Evolutionary conservation across 2,113 vertebrate species (phyloP), one percentile per base, ranked within the genome.

Genomic region (Cyanoderma ruficeps): DNA sequence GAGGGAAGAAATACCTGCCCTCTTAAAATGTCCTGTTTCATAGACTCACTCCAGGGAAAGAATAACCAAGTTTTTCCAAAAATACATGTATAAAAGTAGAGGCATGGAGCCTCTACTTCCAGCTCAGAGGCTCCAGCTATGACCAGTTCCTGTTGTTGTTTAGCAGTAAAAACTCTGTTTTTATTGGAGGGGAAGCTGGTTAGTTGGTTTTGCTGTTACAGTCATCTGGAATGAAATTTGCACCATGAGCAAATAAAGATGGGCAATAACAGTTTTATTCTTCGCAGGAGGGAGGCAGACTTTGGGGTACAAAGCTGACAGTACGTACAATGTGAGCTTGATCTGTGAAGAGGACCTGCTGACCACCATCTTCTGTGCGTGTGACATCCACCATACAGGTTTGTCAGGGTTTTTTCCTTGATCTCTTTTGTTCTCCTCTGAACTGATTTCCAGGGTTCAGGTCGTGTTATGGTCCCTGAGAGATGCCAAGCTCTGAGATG

Each of bases 271-370:
- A 23, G 77, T 13, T 20, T 60, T 63, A 10, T 24, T 9, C n/a
- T 14, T 44, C 16, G 0, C 35, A 98, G 97, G 92, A 39, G 49
- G 63, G 74, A 92, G 75, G 27, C 70, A 47, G 47, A 22, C 63
- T 13, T 5, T 11, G 6, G 55, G 22, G 17, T 31, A 31, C 42
- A 83, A 81, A 60, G 33, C 52, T 21, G 65, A 98, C 33, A 96
- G 44, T 4, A 70, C 83, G 46, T 56, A 94, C 2, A 97, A 98
- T 13, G 89, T 97, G 79, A 98, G 97, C 70, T 86, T 98, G 39
- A 98, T 98, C 89, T 98, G 97, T 46, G 98, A 99, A 49, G 99
- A 99, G 89, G 98, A 99, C 64, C 88, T 99, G 16, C 96, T 99
- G 28, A 98, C 98, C 30, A 98, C 98, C 9, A 98, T 99, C 82